Evolutionary conservation across 2,888 invertebrate genomes (phyloP), one percentile per base, ranked within the genome.

Genomic region (Alviniconcha strummeri): DNA sequence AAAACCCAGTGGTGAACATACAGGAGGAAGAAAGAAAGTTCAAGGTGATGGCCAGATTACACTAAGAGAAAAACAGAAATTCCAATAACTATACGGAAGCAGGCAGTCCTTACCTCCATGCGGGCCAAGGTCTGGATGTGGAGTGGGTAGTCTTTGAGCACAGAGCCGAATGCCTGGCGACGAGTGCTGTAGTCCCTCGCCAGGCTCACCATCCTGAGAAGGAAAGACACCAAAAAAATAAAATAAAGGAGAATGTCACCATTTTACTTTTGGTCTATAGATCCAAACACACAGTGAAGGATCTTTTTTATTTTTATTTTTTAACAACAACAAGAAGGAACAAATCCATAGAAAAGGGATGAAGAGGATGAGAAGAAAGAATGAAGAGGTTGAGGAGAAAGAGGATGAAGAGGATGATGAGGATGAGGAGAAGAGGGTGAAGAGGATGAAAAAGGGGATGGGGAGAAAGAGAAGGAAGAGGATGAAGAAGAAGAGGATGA

Each of bases 111-210:
- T 82, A 93, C 93, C 91, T 95, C 95, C 92, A 95, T 92, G 74
- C 92, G 90, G 4, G 95, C 94, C 69, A 95, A 88, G 8, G 94
- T 95, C 85, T 94, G 93, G 8, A 94, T 89, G 90, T 95, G 95
- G n/a, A 95, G 91, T 0, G 95, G 94, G 88, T 94, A 94, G 80
- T 94, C 92, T 79, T 90, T 91, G 57, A 95, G 91, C 3, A 87
- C 85, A 71, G 93, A 91, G 1, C 95, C 95, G 91, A 95, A 95
- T 6, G 95, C 95, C 57, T 87, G 86, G 71, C 95, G 90, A 64
- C 93, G 91, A 13, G 92, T 92, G 82, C 94, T 93, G 89, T 95
- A 95, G 88, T 95, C 95, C 80, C 95, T 90, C 0, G 95, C 94
- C 79, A 95, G 88, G 80, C 93, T 94, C 9, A 94, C 86, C 64